A percentile compares a stretch with the other conserved stretches of the same genome.
phyloP scores from a whole-genome alignment of 2,888 invertebrate genomes.

The Altica lythri region DNA sequence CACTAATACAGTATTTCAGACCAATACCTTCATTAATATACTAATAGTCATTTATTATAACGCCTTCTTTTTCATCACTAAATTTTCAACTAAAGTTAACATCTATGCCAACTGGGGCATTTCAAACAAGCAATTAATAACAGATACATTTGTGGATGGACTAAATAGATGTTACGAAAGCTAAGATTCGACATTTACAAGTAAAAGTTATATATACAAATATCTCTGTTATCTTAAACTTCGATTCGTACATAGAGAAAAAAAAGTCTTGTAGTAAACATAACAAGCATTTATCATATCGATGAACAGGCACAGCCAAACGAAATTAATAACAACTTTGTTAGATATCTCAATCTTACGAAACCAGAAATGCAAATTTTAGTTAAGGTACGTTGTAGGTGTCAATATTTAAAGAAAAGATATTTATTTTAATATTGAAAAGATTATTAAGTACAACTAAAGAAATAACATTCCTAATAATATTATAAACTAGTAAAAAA shows the following conservation, averaged over 20 bases:
- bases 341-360: too few relatives aligned
- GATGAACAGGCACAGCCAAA: too few relatives aligned
- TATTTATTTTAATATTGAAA: too few relatives aligned
- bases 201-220: constrained; percentile 14
- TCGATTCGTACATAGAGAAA: neutral
- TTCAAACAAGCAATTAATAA: constrained; percentile 14
- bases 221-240: constrained; percentile 16
- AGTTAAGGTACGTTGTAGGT: too few relatives aligned
- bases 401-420: too few relatives aligned
- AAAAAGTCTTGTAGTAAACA: neutral
- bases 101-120: constrained; percentile 7
- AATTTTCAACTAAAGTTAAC: constrained; percentile 21
- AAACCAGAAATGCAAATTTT: too few relatives aligned
- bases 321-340: too few relatives aligned
- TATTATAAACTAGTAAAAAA: too few relatives aligned
- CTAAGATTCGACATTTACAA: constrained; percentile 10
- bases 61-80: constrained; percentile 28
- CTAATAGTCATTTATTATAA: constrained; percentile 32
- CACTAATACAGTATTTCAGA: constrained; percentile 13
- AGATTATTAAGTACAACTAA: too few relatives aligned
- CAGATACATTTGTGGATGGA: constrained; percentile 6
- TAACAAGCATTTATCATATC: constrained; percentile 7
- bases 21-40: constrained; percentile 31
- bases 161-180: constrained; percentile 18
- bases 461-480: too few relatives aligned